Evolutionary conservation across 2,113 vertebrate species (phyloP), one percentile per base, ranked within the genome.

Genomic region (Tragelaphus scriptus): DNA sequence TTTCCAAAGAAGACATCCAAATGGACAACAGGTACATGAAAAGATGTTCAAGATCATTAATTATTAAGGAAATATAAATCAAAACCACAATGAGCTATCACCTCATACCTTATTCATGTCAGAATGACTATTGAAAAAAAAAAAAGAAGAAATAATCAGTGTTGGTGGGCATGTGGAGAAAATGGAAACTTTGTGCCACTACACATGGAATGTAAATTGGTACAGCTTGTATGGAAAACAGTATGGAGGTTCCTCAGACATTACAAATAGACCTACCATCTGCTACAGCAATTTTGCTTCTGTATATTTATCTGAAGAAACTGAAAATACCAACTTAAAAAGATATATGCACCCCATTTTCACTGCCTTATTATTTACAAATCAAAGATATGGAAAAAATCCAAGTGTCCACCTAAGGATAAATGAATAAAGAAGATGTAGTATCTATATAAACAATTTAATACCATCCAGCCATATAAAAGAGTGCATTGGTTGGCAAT

Each of bases 341-440:
- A 71, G 51, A 82, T 30, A 89, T 8, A 56, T 51, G 53, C 5
- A 47, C 25, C 58, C 2, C 3, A 63, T 93, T 30, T 81, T 88
- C 85, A 88, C 9, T 56, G 77, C 47, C 61, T 28, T 58, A 65
- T 63, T 80, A 63, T 80, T 94, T 88, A 63, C n/a, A 88, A 44
- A 32, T 77, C 15, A 16, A 65, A 56, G 58, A 51, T 26, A 65
- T 10, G 26, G 68, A 55, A 87, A 65, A 49, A 81, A 65, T 30
- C 19, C 6, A 80, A 12, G 21, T 88, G 28, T 80, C 71, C 10
- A 81, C 53, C 26, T 32, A 28, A 26, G 21, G 26, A 21, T 65
- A 49, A 26, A 55, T 63, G 55, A 58, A 79, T 30, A 61, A 86
- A 77, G 5, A 30, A 94, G 30, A 32, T 11, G 5, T 15, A 30